phyloP scores from a whole-genome alignment of 1,140 invertebrate genomes.

The Drusus annulatus region DNA sequence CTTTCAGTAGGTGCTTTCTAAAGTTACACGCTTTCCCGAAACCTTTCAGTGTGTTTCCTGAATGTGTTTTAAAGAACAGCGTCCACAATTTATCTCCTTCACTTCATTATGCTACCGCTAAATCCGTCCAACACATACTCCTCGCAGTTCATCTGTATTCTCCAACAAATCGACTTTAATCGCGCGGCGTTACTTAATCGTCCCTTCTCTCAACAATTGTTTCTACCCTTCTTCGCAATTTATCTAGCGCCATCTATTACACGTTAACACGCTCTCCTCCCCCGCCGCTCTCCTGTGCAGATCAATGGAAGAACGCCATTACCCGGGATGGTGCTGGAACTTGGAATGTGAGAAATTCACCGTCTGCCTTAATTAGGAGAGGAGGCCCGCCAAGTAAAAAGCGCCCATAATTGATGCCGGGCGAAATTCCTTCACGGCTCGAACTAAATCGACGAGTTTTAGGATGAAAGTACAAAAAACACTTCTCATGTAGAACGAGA shows the following conservation, averaged over 20 bases:
- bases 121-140: neutral
- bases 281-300: constrained; percentile 1
- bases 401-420: constrained; percentile 53
- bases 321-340: constrained; percentile 43
- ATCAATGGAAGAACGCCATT: constrained; percentile 54
- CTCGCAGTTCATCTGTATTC: constrained; percentile 23
- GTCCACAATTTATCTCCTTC: neutral
- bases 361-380: constrained; percentile 57
- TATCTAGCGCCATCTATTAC: constrained; percentile 53
- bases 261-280: constrained; percentile 44
- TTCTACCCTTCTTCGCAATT: constrained; percentile 51
- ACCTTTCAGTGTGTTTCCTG: neutral
- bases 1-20: neutral
- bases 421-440: constrained; percentile 47
- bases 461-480: constrained; percentile 22
- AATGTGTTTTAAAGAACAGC: neutral
- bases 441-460: constrained; percentile 32
- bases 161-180: constrained; percentile 41
- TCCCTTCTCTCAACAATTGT: constrained; percentile 49
- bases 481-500: constrained; percentile 20
- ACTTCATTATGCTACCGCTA: constrained; percentile 7
- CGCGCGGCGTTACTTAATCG: constrained; percentile 35
- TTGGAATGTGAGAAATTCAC: constrained; percentile 56
- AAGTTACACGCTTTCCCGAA: neutral
- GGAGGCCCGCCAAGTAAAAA: constrained; percentile 53